Evolutionary conservation across 2,888 invertebrate genomes (phyloP).

Genomic region (Agrenia bidenticulata): DNA sequence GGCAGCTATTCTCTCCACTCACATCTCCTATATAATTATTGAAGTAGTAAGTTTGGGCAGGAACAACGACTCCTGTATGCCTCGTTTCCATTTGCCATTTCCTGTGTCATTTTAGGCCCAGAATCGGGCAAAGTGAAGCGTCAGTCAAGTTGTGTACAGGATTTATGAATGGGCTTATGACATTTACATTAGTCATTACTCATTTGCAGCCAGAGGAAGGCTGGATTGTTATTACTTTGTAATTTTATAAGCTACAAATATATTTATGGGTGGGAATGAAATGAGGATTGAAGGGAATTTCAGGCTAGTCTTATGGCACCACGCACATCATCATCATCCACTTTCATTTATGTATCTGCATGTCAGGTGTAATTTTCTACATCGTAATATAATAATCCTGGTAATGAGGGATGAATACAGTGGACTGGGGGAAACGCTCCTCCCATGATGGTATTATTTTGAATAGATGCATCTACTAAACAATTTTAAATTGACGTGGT

Average conservation of each 20-base stretch:
- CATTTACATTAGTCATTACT: constrained; percentile 38
- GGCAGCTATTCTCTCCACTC: constrained; percentile 12
- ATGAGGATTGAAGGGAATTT: background rate
- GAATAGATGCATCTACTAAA: no score
- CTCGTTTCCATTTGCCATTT: constrained; percentile 38
- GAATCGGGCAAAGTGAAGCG: constrained; percentile 7
- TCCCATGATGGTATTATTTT: no score
- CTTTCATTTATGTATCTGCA: no score
- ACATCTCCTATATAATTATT: constrained; percentile 2
- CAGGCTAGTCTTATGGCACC: no score
- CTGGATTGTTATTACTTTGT: constrained; percentile 5
- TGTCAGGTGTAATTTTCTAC: no score
- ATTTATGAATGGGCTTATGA: constrained; percentile 41
- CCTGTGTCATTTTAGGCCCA: constrained; percentile 36
- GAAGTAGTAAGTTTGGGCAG: background rate
- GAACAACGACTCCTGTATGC: background rate
- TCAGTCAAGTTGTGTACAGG: constrained; percentile 15
- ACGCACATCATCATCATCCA: no score
- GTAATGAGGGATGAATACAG: no score
- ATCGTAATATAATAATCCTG: no score
- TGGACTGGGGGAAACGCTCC: no score
- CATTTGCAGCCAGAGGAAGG: constrained; percentile 22
- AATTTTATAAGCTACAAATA: constrained; percentile 3
- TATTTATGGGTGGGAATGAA: background rate
- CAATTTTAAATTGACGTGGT: no score